Evolutionary conservation across 2,888 invertebrate species (phyloP).

Genomic region (Andrena bicolor): DNA sequence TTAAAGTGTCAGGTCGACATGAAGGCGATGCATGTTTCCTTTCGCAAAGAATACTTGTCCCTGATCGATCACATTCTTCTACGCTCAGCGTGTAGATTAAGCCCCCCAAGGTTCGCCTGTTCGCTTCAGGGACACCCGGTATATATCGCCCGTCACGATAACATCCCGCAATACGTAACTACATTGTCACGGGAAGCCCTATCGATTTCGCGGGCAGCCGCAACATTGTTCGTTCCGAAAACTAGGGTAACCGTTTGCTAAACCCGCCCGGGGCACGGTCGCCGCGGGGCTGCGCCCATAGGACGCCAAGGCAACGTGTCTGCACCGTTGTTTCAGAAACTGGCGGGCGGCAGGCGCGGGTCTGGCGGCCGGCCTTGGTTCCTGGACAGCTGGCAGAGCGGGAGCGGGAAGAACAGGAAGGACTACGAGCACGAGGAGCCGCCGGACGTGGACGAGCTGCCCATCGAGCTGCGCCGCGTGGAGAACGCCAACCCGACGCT

Average conservation of each 20-base stretch:
- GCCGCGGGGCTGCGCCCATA: neutral
- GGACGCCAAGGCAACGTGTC: neutral
- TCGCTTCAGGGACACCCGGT: neutral
- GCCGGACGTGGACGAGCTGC: slow-evolving; percentile 91
- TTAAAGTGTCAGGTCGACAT: no score
- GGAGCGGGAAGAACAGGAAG: slow-evolving; percentile 79
- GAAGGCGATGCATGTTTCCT: no score
- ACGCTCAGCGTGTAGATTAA: neutral
- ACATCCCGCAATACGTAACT: slow-evolving; percentile 31
- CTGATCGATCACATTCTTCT: no score
- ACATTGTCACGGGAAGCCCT: slow-evolving; percentile 38
- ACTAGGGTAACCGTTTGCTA: slow-evolving; percentile 52
- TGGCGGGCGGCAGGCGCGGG: slow-evolving; percentile 90
- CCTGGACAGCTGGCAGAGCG: slow-evolving; percentile 91
- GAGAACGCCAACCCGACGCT: slow-evolving; percentile 87
- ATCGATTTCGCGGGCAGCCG: slow-evolving; percentile 40
- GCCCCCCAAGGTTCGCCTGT: neutral
- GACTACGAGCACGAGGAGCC: slow-evolving; percentile 85
- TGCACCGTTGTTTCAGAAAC: slow-evolving; percentile 86
- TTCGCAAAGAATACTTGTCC: no score
- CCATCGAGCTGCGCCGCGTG: slow-evolving; percentile 94
- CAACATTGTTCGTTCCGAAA: slow-evolving; percentile 39
- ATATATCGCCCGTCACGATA: slow-evolving; percentile 20
- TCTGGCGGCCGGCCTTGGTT: slow-evolving; percentile 90
- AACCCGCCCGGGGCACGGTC: slow-evolving; percentile 23